Evolutionary conservation across 2,888 invertebrate species (phyloP).

Genomic region (Urechis unicinctus): DNA sequence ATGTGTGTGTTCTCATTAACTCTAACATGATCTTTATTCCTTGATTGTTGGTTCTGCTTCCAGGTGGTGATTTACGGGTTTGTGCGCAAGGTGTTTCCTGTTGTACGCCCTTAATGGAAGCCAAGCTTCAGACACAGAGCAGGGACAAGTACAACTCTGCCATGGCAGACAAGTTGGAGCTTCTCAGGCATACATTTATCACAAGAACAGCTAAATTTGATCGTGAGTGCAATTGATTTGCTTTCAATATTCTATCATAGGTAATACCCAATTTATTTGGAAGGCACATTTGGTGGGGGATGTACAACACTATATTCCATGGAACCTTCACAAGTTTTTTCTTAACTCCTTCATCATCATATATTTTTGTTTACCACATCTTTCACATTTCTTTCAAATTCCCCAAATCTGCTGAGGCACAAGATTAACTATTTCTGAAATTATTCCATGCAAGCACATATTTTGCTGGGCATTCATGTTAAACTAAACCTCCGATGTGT

Average conservation of each 20-base stretch:
- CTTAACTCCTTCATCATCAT: no score
- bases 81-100: slow-evolving; percentile 58
- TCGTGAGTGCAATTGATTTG: slow-evolving; percentile 61
- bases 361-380: no score
- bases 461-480: no score
- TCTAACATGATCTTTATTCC: no score
- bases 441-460: no score
- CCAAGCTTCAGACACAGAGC: slow-evolving; percentile 65
- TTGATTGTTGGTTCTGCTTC: slow-evolving; percentile 40
- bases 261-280: no score
- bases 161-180: slow-evolving; percentile 68
- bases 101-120: slow-evolving; percentile 65
- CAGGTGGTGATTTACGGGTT: slow-evolving; percentile 54
- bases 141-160: slow-evolving; percentile 69
- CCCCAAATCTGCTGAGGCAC: no score
- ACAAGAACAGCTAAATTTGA: slow-evolving; percentile 77
- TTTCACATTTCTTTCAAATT: no score
- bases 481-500: no score
- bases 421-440: no score
- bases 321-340: not conserved
- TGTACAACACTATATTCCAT: not conserved
- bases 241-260: slow-evolving; percentile 1
- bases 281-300: no score
- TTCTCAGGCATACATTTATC: slow-evolving; percentile 68
- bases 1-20: no score